Conservation (phyloP, 2,888 invertebrate species). For the Sarcophaga carnaria region DNA sequence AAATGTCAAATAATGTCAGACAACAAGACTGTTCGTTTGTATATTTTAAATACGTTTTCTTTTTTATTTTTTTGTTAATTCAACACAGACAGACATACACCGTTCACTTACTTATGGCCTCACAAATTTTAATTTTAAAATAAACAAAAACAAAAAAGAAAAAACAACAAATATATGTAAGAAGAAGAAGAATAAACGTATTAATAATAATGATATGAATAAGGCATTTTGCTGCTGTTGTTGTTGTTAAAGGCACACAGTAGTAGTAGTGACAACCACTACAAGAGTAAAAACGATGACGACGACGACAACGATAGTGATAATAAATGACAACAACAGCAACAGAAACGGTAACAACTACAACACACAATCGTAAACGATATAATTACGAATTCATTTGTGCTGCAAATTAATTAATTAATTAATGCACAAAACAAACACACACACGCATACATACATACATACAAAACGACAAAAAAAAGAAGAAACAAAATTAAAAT, state of each 20-base stretch:
- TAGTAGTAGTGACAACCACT: constrained; percentile 44
- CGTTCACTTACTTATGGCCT: background rate
- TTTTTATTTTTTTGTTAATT: background rate
- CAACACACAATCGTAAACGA: constrained; percentile 61
- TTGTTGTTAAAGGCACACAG: constrained; percentile 40
- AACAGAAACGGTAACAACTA: background rate
- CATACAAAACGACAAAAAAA: constrained; percentile 27
- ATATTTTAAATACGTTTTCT: constrained; percentile 9
- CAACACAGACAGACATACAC: background rate
- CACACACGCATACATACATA: constrained; percentile 10
- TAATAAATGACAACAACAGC: constrained; percentile 62
- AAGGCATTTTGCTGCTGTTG: constrained; percentile 10
- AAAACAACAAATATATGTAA: too few species aligned
- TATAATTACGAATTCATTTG: constrained; percentile 72
- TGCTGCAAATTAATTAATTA: constrained; percentile 71
- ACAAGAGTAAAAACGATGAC: constrained; percentile 57
- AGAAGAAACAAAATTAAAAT: background rate
- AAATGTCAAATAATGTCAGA: constrained; percentile 70
- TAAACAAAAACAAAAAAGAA: background rate
- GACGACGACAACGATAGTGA: constrained; percentile 39
- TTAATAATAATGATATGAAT: constrained; percentile 31
- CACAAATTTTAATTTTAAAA: constrained; percentile 37
- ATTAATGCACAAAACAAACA: constrained; percentile 64
- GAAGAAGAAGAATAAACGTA: too few species aligned
- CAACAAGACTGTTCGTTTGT: constrained; percentile 64